Evolutionary conservation across 2,888 invertebrate genomes (phyloP).

Genomic region (Ariolimax columbianus): DNA sequence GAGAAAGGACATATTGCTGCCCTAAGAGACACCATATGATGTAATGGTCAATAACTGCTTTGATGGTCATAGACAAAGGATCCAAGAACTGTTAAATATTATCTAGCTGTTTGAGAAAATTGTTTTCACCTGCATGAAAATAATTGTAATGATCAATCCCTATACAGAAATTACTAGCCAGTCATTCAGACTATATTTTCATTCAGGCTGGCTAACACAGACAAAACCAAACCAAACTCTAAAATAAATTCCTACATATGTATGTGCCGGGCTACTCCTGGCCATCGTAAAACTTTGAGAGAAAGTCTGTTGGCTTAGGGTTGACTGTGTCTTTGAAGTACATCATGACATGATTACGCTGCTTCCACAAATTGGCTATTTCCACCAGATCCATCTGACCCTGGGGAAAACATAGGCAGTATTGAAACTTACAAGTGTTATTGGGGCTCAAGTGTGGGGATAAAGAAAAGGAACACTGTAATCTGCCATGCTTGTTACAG

Average conservation of each 20-base stretch:
- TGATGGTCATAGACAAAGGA: no score
- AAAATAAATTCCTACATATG: not conserved
- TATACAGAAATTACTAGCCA: not conserved
- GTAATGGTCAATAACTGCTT: no score
- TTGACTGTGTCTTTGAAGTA: constrained; percentile 91
- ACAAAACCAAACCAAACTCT: not conserved
- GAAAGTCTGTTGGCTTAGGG: constrained; percentile 92
- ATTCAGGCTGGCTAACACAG: not conserved
- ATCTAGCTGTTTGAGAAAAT: no score
- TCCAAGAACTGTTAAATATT: no score
- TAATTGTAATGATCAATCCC: no score
- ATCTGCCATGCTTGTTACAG: no score
- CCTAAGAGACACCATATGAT: no score
- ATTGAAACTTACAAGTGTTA: no score
- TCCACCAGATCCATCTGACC: constrained; percentile 95
- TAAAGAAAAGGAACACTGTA: no score
- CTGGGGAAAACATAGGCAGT: constrained; percentile 63
- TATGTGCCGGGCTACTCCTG: constrained; percentile 71
- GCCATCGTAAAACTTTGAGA: constrained; percentile 91
- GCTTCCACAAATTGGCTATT: constrained; percentile 91
- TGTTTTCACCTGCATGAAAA: not conserved
- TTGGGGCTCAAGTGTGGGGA: no score
- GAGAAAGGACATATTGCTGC: no score
- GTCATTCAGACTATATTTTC: not conserved
- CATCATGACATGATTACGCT: constrained; percentile 90